Evolutionary conservation across 2,113 vertebrate species (phyloP), one percentile per base, ranked within the genome.

Genomic region (Reinhardtius hippoglossoides): DNA sequence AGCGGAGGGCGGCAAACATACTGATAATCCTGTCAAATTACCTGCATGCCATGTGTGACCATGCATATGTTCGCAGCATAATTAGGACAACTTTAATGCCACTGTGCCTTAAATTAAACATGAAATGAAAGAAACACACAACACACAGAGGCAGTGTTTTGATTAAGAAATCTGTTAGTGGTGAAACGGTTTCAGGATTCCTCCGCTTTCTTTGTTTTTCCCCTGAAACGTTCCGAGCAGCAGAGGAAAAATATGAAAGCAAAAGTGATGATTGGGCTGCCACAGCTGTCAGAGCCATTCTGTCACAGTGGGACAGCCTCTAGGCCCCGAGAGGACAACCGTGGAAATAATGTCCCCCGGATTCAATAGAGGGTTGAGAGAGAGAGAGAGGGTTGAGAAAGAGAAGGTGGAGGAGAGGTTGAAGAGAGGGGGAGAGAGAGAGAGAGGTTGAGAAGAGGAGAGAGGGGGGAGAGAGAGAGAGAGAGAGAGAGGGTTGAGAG

Each of bases 271-370:
- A 84, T 65, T 67, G 73, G 73, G 73, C 68, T 75, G 75, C 66
- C 76, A 88, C 82, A 87, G 83, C 86, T 94, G 91, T 89, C 92
- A 87, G 59, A 92, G 55, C 73, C 74, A 78, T 84, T 88, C 82
- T 85, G 86, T 92, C 87, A 92, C 84, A 89, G 35, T 55, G 54
- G 83, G 37, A 48, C 48, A 16, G 63, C 76, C 78, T 72, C 9
- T 16, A 61, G 69, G 81, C 55, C 70, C 16, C 1, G 26, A 73
- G 79, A 90, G 74, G 86, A 91, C 86, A 88, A 88, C 73, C 86
- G 85, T 86, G 86, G 84, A 84, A 90, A 91, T 77, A 82, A 81
- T 67, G 71, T 10, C 67, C 80, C 72, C 55, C 55, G 64, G 23
- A 74, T 81, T 88, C 65, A 76, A 87, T 59, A 67, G 74, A 46